Conservation (phyloP, 2,888 invertebrate genomes). For the Ectropis crepuscularia region DNA sequence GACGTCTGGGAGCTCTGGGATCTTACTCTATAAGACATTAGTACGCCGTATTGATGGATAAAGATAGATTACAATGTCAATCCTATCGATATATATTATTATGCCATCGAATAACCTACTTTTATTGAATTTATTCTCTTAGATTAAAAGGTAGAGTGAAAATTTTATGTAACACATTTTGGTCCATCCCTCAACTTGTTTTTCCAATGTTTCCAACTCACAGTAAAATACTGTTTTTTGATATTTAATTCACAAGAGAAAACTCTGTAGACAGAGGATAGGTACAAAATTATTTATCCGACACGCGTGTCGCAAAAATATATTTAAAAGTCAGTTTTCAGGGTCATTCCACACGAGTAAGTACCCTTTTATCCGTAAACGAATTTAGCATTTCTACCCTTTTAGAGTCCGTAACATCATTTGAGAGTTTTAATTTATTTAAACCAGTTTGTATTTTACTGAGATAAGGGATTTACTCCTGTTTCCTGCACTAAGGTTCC, state of each 20-base stretch:
- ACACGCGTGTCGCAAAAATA: constrained; percentile 2
- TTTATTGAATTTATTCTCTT: no score
- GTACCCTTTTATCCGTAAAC: constrained; percentile 29
- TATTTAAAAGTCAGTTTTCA: constrained; percentile 16
- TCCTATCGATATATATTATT: no score
- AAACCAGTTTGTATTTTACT: neutral
- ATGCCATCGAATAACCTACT: no score
- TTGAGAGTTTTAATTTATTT: constrained; percentile 8
- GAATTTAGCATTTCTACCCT: constrained; percentile 41
- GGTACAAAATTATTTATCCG: constrained; percentile 15
- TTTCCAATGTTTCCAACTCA: neutral
- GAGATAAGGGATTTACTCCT: neutral
- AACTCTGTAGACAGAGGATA: constrained; percentile 3
- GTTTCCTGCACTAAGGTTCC: no score
- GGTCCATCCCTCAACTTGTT: no score
- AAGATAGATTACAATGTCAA: no score
- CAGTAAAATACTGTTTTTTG: neutral
- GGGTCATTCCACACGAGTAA: constrained; percentile 16
- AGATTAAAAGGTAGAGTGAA: no score
- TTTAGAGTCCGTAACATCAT: constrained; percentile 29
- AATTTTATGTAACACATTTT: no score
- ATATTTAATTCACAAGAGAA: constrained; percentile 9
- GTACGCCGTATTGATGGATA: no score
- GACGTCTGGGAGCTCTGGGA: no score
- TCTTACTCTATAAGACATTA: no score